phyloP scores from a whole-genome alignment of 2,113 vertebrate genomes.

The Coryphaenoides rupestris region DNA sequence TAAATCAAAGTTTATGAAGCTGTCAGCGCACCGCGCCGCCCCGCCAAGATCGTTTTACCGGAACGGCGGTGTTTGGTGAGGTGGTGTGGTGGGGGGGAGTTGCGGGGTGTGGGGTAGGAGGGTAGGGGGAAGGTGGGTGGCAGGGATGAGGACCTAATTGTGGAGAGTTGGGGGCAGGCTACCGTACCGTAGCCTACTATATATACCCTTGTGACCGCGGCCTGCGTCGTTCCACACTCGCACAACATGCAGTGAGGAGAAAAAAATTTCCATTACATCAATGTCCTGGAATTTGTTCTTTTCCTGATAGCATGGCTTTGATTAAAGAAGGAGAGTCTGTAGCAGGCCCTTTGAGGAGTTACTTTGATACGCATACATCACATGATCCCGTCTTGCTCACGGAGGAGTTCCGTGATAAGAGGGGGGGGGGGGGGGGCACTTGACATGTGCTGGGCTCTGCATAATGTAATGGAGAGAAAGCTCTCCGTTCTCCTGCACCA shows the following conservation, averaged over 20 bases:
- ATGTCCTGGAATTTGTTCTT: slow-evolving; percentile 58
- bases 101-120: no score
- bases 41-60: slow-evolving; percentile 61
- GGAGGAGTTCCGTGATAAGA: slow-evolving; percentile 59
- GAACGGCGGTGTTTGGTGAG: slow-evolving; percentile 54
- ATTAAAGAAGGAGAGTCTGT: slow-evolving; percentile 43
- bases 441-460: slow-evolving; percentile 54
- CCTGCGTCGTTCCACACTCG: slow-evolving; percentile 11
- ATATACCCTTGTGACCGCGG: slow-evolving; percentile 26
- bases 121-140: no score
- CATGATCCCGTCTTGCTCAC: slow-evolving; percentile 55
- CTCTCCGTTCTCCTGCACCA: slow-evolving; percentile 32
- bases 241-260: slow-evolving; percentile 26
- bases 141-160: no score
- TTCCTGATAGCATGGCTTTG: slow-evolving; percentile 53
- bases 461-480: slow-evolving; percentile 48
- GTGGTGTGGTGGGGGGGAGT: no score
- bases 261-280: slow-evolving; percentile 67
- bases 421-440: no score
- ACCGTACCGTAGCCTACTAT: slow-evolving; percentile 16
- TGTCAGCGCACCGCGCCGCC: slow-evolving; percentile 61
- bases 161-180: slow-evolving; percentile 6
- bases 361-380: slow-evolving; percentile 61
- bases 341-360: slow-evolving; percentile 53
- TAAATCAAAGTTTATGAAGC: slow-evolving; percentile 76